These are phyloP conservation scores for Philaenus spumarius DNA, from an alignment of 1,140 invertebrate species.

Conservation along the genomic window DNA sequence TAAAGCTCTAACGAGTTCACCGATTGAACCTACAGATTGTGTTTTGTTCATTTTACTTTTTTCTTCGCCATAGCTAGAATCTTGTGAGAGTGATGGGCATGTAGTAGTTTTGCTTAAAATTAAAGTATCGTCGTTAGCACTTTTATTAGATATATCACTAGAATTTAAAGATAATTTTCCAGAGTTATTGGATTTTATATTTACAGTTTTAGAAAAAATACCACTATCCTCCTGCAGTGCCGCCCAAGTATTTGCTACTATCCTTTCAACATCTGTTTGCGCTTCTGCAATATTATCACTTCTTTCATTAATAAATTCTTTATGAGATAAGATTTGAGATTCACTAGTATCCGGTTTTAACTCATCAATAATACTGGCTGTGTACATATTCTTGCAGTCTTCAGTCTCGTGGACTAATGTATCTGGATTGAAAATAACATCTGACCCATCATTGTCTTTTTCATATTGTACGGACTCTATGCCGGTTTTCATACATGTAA, in stretches of 20 bases:
- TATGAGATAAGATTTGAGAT: background rate
- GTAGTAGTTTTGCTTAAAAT: background rate
- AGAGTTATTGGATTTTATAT: background rate
- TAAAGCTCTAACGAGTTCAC: background rate
- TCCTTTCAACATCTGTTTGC: background rate
- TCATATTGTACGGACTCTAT: too few species aligned
- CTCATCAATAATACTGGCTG: background rate
- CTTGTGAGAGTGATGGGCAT: background rate
- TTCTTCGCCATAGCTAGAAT: background rate
- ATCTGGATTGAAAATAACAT: too few species aligned
- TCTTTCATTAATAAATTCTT: background rate
- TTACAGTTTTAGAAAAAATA: background rate
- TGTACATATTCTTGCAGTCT: background rate
- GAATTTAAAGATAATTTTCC: background rate
- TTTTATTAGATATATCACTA: slow-evolving; percentile 1
- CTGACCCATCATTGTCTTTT: too few species aligned
- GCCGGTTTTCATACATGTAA: too few species aligned
- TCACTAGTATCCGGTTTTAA: background rate
- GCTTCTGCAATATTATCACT: background rate
- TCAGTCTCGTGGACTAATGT: background rate
- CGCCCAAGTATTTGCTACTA: slow-evolving; percentile 7
- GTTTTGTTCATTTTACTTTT: background rate
- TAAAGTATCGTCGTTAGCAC: background rate
- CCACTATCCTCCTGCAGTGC: background rate
- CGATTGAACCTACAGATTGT: background rate